phyloP scores from a whole-genome alignment of 2,797 vertebrate genomes.

The Carapus acus region DNA sequence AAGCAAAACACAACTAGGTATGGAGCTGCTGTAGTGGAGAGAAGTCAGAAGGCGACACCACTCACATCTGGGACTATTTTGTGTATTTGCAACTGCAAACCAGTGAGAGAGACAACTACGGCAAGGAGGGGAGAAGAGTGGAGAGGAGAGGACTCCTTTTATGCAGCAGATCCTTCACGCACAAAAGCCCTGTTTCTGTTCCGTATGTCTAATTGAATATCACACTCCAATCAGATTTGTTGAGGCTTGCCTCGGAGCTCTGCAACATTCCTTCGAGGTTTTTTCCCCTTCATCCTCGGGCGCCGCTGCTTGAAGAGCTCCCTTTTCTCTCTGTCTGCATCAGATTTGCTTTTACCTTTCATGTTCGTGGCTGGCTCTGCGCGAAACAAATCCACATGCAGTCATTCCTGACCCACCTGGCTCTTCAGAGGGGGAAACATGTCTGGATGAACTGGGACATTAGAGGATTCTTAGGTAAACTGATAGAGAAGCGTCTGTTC shows the following conservation, averaged over 20 bases:
- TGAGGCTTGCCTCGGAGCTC: slow-evolving; percentile 47
- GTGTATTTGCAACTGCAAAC: slow-evolving; percentile 29
- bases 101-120: slow-evolving; percentile 18
- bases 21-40: slow-evolving; percentile 16
- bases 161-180: slow-evolving; percentile 15
- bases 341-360: slow-evolving; percentile 21
- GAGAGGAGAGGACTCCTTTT: slow-evolving; percentile 25
- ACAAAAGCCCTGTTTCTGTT: slow-evolving; percentile 24
- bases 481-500: slow-evolving; percentile 25
- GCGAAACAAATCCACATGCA: slow-evolving; percentile 21
- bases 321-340: slow-evolving; percentile 17
- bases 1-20: too few relatives aligned
- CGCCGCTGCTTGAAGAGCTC: slow-evolving; percentile 26
- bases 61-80: slow-evolving; percentile 22
- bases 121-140: slow-evolving; percentile 21
- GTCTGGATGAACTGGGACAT: slow-evolving; percentile 13
- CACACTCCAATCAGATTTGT: slow-evolving; percentile 34
- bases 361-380: slow-evolving; percentile 21
- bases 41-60: slow-evolving; percentile 18
- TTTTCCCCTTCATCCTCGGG: slow-evolving; percentile 23
- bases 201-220: slow-evolving; percentile 29
- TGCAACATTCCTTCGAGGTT: slow-evolving; percentile 36
- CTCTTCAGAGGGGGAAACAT: slow-evolving; percentile 8
- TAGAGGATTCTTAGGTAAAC: slow-evolving; percentile 2
- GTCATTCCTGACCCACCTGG: slow-evolving; percentile 4